Conservation (phyloP, 1,140 invertebrate genomes). For the Pygmarrhopalites habei region DNA sequence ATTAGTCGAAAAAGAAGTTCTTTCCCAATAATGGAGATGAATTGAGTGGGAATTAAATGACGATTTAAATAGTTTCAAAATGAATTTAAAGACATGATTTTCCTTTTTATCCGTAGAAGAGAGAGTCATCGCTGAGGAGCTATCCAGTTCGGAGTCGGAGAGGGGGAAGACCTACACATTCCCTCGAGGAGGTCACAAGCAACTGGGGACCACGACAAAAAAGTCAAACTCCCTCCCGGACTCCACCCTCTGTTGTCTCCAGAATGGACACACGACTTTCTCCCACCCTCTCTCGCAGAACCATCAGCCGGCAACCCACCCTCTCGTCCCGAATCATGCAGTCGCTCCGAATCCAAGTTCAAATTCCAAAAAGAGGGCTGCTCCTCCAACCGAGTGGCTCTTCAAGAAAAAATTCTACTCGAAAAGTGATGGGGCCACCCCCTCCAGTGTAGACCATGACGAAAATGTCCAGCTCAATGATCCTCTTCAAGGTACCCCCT, state of each 20-base stretch:
- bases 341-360: no score
- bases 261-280: conserved; percentile 8
- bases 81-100: no score
- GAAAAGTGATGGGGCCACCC: conserved; percentile 37
- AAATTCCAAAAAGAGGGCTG: not conserved
- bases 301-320: no score
- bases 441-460: conserved; percentile 23
- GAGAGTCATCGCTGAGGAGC: conserved; percentile 13
- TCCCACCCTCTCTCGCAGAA: no score
- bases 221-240: conserved; percentile 38
- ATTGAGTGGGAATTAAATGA: no score
- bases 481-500: not conserved
- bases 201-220: conserved; percentile 17
- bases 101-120: not conserved
- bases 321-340: no score
- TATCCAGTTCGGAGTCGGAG: conserved; percentile 22
- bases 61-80: no score
- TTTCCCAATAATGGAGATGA: no score
- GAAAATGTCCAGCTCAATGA: not conserved
- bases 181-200: conserved; percentile 4
- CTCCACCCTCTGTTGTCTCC: conserved; percentile 31
- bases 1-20: no score
- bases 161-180: conserved; percentile 20
- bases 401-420: conserved; percentile 32
- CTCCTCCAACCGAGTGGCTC: conserved; percentile 29